Conservation (phyloP, 2,113 vertebrate genomes). For the Herpetotheres cachinnans region DNA sequence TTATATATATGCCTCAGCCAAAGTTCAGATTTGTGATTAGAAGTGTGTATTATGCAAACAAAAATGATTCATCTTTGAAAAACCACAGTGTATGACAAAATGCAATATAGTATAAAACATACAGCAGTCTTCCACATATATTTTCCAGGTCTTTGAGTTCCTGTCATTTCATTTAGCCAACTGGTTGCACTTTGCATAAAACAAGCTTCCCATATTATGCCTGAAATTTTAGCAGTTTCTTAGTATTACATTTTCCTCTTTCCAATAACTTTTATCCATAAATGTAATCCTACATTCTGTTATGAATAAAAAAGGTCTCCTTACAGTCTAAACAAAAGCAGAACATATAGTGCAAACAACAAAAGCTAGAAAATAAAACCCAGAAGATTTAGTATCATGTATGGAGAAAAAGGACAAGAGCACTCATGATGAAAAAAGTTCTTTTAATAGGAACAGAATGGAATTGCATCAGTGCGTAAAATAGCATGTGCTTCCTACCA, state of each 20-base stretch:
- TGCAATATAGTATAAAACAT: not conserved
- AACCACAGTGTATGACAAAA: not conserved
- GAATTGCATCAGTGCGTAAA: not conserved
- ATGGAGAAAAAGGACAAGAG: not conserved
- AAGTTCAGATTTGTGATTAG: not conserved
- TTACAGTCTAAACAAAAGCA: constrained; percentile 21
- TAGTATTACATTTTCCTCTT: not conserved
- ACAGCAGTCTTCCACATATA: not conserved
- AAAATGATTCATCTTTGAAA: not conserved
- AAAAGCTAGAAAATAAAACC: constrained; percentile 43
- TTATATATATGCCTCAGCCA: not conserved
- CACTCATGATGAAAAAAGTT: not conserved
- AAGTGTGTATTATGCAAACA: not conserved
- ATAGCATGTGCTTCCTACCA: not conserved
- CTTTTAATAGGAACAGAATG: constrained; percentile 30
- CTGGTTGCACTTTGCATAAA: not conserved
- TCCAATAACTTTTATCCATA: not conserved
- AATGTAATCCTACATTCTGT: not conserved
- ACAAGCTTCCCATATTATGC: not conserved
- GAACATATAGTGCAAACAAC: not conserved
- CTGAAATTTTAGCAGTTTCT: not conserved
- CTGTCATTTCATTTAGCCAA: not conserved
- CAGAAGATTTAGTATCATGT: not conserved
- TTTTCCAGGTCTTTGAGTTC: not conserved
- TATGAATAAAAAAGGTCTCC: not conserved